These are phyloP conservation scores for Amphipyra tragopoginis DNA, from an alignment of 2,888 invertebrate genomes.

Conservation along the genomic window DNA sequence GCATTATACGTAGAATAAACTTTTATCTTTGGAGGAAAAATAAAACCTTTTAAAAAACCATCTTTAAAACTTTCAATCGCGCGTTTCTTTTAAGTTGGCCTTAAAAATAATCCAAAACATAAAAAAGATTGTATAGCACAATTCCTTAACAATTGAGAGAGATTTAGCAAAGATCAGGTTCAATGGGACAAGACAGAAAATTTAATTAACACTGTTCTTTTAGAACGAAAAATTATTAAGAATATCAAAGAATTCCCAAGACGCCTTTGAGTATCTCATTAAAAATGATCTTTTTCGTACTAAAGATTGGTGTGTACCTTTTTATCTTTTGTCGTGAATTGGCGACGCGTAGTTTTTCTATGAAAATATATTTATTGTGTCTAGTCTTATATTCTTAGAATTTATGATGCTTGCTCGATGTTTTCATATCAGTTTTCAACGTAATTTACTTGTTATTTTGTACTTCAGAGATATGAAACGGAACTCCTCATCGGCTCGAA, in stretches of 20 bases:
- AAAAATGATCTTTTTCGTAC: constrained; percentile 30
- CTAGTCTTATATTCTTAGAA: neutral
- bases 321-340: constrained; percentile 15
- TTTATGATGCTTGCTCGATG: too few relatives aligned
- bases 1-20: too few relatives aligned
- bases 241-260: constrained; percentile 36
- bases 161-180: constrained; percentile 40
- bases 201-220: constrained; percentile 53
- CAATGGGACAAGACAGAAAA: constrained; percentile 41
- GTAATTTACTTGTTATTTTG: too few relatives aligned
- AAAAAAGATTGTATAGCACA: constrained; percentile 32
- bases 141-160: constrained; percentile 38
- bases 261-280: constrained; percentile 36
- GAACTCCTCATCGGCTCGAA: too few relatives aligned
- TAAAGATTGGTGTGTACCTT: constrained; percentile 16
- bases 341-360: neutral
- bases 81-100: constrained; percentile 6
- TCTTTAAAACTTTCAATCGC: too few relatives aligned
- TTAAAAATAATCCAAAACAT: constrained; percentile 30
- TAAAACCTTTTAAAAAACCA: too few relatives aligned
- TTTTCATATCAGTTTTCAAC: too few relatives aligned
- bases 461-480: too few relatives aligned
- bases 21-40: too few relatives aligned
- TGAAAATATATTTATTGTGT: constrained; percentile 9
- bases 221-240: constrained; percentile 39